phyloP scores from a whole-genome alignment of 1,140 invertebrate species.

The Aphelinus atriplicis region DNA sequence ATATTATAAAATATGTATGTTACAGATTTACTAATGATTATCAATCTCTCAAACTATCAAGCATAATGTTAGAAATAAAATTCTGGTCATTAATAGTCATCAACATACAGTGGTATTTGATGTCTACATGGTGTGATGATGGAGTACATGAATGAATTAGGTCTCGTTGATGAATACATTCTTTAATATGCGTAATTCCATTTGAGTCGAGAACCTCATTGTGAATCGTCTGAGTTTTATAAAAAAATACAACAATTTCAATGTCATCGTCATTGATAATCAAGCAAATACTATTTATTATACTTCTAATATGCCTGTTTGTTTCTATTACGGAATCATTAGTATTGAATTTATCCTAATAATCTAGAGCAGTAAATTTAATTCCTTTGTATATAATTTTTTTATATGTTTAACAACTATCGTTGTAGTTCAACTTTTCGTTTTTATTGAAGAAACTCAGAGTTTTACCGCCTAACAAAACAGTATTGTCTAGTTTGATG shows the following conservation, averaged over 20 bases:
- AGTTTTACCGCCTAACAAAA: conserved; percentile 4
- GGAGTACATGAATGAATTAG: too few species aligned
- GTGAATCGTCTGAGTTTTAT: neutral
- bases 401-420: conserved; percentile 12
- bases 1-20: too few species aligned
- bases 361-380: conserved; percentile 20
- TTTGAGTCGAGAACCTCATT: too few species aligned
- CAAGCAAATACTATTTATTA: conserved; percentile 20
- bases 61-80: too few species aligned
- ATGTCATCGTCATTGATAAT: neutral
- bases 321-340: conserved; percentile 31
- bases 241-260: neutral
- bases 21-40: too few species aligned
- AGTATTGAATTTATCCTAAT: conserved; percentile 30
- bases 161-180: too few species aligned
- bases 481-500: neutral
- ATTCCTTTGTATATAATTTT: conserved; percentile 28
- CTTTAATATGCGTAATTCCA: too few species aligned
- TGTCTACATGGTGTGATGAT: too few species aligned
- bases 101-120: too few species aligned
- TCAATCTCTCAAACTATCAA: too few species aligned
- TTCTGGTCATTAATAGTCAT: too few species aligned
- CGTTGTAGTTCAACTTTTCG: neutral
- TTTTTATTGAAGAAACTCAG: conserved; percentile 4
- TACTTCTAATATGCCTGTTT: conserved; percentile 9